A percentile compares a stretch with the other conserved stretches of the same genome.
Evolutionary conservation across 2,888 invertebrate species (phyloP).

Genomic region (Apamea epomidion): DNA sequence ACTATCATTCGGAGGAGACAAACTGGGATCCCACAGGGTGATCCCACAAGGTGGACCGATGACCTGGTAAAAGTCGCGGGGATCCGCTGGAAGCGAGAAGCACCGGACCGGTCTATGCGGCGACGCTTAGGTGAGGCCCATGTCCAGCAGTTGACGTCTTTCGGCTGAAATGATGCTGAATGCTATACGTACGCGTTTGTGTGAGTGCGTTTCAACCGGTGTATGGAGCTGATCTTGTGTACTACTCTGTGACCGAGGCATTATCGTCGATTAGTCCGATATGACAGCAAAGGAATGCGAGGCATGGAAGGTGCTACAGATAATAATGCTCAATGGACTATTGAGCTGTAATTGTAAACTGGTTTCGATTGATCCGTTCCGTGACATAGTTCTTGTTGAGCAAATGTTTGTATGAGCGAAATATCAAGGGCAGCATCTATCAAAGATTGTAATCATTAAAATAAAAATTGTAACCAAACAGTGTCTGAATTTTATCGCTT

Average conservation of each 20-base stretch:
- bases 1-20: too few relatives aligned
- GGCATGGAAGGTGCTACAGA: conserved; percentile 44
- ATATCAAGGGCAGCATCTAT: conserved; percentile 47
- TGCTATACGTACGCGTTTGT: not conserved
- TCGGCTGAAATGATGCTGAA: not conserved
- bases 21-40: not conserved
- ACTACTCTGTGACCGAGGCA: not conserved
- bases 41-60: not conserved
- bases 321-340: conserved; percentile 44
- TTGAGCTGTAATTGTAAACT: conserved; percentile 52
- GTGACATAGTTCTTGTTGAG: conserved; percentile 46
- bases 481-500: not conserved
- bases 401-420: conserved; percentile 41
- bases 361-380: conserved; percentile 50
- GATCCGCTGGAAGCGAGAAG: not conserved
- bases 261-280: conserved; percentile 53
- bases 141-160: not conserved
- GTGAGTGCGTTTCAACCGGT: not conserved
- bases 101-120: not conserved
- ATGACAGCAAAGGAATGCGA: conserved; percentile 56
- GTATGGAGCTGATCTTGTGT: conserved; percentile 11
- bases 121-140: not conserved
- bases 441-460: conserved; percentile 8
- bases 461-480: not conserved
- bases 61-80: not conserved